Percentiles rank a stretch among this genome's conserved stretches.
These are phyloP conservation scores for Lasioglossum lativentre DNA, from an alignment of 2,888 invertebrate species.

Conservation along the genomic window DNA sequence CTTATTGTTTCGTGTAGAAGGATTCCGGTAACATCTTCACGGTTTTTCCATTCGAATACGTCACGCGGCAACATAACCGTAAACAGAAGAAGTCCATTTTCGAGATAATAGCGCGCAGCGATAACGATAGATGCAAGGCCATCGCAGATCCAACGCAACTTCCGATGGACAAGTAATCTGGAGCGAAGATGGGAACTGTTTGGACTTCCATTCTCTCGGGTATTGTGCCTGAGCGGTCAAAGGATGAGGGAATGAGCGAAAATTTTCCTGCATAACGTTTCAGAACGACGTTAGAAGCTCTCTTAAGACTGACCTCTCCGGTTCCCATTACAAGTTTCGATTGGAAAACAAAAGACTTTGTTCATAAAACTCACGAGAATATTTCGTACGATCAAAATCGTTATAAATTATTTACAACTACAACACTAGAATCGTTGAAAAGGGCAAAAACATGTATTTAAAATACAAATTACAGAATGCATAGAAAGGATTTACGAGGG, in stretches of 20 bases:
- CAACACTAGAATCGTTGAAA: not conserved
- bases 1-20: not conserved
- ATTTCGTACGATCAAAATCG: not conserved
- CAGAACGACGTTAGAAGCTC: not conserved
- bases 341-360: not conserved
- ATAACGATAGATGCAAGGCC: not conserved
- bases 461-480: not conserved
- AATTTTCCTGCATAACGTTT: not conserved
- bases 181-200: not conserved
- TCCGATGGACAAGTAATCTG: conserved; percentile 13
- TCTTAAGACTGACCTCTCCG: not conserved
- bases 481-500: not conserved
- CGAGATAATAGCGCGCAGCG: not conserved
- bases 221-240: not conserved
- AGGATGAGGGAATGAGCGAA: not conserved
- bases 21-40: too few relatives aligned
- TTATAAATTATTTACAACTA: not conserved
- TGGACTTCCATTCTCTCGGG: not conserved
- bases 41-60: too few relatives aligned
- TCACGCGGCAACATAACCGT: not conserved
- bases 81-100: not conserved
- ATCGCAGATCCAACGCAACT: not conserved
- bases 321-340: not conserved
- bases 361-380: not conserved
- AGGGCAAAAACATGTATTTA: not conserved